Base-by-base conservation (phyloP, 2,888 invertebrate genomes). In the Dasysyrphus tricinctus region DNA sequence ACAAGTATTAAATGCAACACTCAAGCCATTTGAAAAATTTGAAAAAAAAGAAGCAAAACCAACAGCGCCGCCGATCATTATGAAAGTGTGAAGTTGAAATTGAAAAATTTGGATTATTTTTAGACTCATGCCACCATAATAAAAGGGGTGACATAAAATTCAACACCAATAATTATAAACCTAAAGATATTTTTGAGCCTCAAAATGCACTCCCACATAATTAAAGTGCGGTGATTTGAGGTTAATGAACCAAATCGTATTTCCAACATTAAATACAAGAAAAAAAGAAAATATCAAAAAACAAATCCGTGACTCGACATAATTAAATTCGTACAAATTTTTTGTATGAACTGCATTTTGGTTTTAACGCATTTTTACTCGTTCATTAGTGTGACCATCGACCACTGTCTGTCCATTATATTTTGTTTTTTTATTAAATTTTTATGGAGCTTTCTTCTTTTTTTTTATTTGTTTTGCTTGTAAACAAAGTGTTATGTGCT, bases 231-330 rank as follows among this genome's bases (percentile, higher is more conserved):
- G 24, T 24, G 24, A 24, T 24, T 19, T 34, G 47, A 49, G 67
- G 67, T 67, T 67, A 37, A 49, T 67, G 67, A 67, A 67, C 67
- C 67, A 19, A 49, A 67, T 67, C 34, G 9, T 19, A 67, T 67
- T 49, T 16, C 49, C 67, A 34, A 49, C 32, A 63, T 47, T 44
- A 19, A 57, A 34, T 5, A 24, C 24, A 9, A 32, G n/a, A 56
- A 56, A 32, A 32, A 32, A 34, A 57, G 11, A 32, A 32, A 34
- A 57, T 39, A 24, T 3, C 2, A 57, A 59, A 37, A n/a, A 5
- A 16, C 14, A 29, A 67, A 67, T 24, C 14, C 67, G 67, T 67
- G 67, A 67, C 49, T 67, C 19, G 29, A 6, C 9, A 44, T 5
- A 24, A 63, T 63, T 63, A 44, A n/a, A 5, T 44, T 67, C 5